Percentiles rank a stretch among this genome's conserved stretches.
phyloP scores from a whole-genome alignment of 2,113 vertebrate species.

The Mionectes macconnelli region DNA sequence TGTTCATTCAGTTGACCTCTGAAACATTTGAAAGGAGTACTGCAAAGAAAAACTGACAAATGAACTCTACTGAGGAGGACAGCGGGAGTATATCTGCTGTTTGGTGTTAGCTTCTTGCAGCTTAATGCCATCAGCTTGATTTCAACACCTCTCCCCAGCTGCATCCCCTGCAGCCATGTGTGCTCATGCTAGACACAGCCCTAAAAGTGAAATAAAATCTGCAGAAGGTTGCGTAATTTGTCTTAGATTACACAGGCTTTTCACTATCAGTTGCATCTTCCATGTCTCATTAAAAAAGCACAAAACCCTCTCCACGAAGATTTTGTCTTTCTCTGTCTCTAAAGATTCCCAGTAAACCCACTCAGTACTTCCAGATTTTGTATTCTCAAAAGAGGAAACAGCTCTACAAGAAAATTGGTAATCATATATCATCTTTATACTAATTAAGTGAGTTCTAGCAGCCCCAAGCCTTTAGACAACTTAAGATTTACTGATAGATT shows the following conservation, averaged over 20 bases:
- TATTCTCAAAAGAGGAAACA: neutral
- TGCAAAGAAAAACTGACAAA: neutral
- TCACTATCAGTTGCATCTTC: neutral
- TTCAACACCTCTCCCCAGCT: neutral
- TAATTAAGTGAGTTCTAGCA: neutral
- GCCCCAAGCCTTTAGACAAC: neutral
- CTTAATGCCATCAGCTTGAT: neutral
- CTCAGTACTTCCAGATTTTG: neutral
- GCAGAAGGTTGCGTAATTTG: neutral
- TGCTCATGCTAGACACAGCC: neutral
- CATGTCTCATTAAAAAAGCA: neutral
- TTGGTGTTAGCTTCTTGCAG: neutral
- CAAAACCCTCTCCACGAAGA: neutral
- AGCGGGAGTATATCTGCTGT: neutral
- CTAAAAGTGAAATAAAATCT: neutral
- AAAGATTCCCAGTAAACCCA: neutral
- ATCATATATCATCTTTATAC: neutral
- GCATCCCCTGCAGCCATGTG: neutral
- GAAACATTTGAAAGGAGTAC: neutral
- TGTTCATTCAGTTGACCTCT: conserved; percentile 24
- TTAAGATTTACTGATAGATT: neutral
- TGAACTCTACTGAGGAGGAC: neutral
- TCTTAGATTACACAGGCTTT: neutral
- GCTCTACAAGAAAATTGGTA: neutral
- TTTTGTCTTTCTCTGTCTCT: neutral